Evolutionary conservation across 2,113 vertebrate genomes (phyloP), one percentile per base, ranked within the genome.

Genomic region (Embiotoca jacksoni): DNA sequence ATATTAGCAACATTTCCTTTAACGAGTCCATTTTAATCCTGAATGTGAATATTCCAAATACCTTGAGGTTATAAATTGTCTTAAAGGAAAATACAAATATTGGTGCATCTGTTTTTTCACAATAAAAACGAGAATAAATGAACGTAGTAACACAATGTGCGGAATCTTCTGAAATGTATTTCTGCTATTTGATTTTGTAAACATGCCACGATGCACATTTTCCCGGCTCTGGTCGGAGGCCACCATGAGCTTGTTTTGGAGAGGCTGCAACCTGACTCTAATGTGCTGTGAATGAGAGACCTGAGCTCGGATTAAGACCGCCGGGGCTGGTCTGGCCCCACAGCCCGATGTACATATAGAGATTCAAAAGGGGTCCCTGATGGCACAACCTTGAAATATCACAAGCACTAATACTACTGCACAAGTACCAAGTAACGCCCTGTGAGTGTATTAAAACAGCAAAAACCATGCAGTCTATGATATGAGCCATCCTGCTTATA

Each of bases 271-370:
- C 89, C 75, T 89, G 90, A 92, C 79, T 88, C 92, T 90, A 92
- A 91, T 92, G 81, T 92, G 88, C 85, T 91, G 87, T 91, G 86
- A 94, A 92, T 88, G 81, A 86, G 83, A 86, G 88, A 84, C 86
- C 83, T 89, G 89, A 90, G 80, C 84, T 82, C 11, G 86, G 88
- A 93, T 94, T 93, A 92, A 84, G 91, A 85, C 77, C 82, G 78
- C 80, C 72, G 80, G 44, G 85, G 78, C 86, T 83, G 81, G 66
- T 57, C 75, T 55, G 82, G 84, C 77, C 92, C 81, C 74, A 76
- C 88, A 81, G 80, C 72, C 78, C 63, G 66, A 55, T 47, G 71
- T 72, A 49, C 73, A 89, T 54, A 77, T 57, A 44, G 46, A 32
- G 66, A 77, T 68, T 68, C 75, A 70, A 23, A 23, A 73, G 44